These are phyloP conservation scores for Noturus placidus DNA, from an alignment of 2,113 vertebrate genomes.

Conservation along the genomic window DNA sequence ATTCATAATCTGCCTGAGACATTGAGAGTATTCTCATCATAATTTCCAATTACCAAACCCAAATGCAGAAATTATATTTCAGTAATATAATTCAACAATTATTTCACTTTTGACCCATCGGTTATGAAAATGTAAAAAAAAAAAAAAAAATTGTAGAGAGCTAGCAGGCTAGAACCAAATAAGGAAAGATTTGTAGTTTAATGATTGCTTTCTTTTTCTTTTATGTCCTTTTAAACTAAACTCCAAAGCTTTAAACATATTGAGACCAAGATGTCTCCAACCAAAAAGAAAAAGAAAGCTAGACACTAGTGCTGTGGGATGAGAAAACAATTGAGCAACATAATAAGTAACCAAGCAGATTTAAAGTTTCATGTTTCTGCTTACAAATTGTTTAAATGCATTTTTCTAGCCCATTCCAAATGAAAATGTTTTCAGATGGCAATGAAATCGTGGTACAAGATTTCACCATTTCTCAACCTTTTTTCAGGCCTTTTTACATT, in stretches of 20 bases:
- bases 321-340: neutral
- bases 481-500: neutral
- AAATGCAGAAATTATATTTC: neutral
- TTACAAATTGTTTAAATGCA: neutral
- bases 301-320: conserved; percentile 20
- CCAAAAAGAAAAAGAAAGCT: conserved; percentile 48
- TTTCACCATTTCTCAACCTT: neutral
- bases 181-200: conserved; percentile 63
- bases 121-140: conserved; percentile 51
- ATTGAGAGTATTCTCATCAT: neutral
- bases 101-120: conserved; percentile 39
- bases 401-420: neutral
- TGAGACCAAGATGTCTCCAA: conserved; percentile 46
- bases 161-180: conserved; percentile 68
- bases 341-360: conserved; percentile 27
- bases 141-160: conserved; percentile 54
- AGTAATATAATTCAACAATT: neutral
- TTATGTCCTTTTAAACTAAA: conserved; percentile 51
- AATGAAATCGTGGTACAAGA: neutral
- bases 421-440: neutral
- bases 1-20: neutral
- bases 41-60: neutral
- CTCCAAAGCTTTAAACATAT: conserved; percentile 67
- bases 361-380: neutral
- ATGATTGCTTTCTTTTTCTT: conserved; percentile 52